Evolutionary conservation across 2,888 invertebrate genomes (phyloP).

Genomic region (Noctua janthe): DNA sequence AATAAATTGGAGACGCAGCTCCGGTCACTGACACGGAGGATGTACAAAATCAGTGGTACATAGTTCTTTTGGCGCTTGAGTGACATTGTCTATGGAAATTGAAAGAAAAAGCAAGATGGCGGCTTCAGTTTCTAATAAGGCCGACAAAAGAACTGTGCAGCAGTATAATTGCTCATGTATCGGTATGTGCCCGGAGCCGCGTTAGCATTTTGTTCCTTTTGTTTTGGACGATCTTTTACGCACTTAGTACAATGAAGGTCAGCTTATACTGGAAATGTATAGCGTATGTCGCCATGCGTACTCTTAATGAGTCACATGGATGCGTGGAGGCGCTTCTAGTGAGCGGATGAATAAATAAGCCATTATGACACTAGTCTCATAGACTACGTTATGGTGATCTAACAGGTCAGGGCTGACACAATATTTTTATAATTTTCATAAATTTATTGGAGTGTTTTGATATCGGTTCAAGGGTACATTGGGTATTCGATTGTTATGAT

Average conservation of each 20-base stretch:
- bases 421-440: slow-evolving; percentile 49
- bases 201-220: not conserved
- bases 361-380: slow-evolving; percentile 64
- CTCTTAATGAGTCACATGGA: slow-evolving; percentile 57
- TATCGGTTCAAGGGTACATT: slow-evolving; percentile 38
- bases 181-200: not conserved
- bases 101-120: too few relatives aligned
- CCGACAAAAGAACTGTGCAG: not conserved
- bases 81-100: not conserved
- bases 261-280: not conserved
- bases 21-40: not conserved
- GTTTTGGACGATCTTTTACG: not conserved
- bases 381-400: slow-evolving; percentile 55
- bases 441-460: slow-evolving; percentile 42
- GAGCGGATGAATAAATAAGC: slow-evolving; percentile 68
- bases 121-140: too few relatives aligned
- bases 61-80: not conserved
- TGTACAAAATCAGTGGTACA: not conserved
- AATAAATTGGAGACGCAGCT: not conserved
- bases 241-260: not conserved
- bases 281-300: not conserved
- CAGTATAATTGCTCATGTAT: not conserved
- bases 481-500: slow-evolving; percentile 28
- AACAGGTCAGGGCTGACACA: slow-evolving; percentile 70
- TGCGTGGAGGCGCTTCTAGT: slow-evolving; percentile 63